Evolutionary conservation across 2,888 invertebrate genomes (phyloP), one percentile per base, ranked within the genome.

Genomic region (Cremastobaeus sp.): DNA sequence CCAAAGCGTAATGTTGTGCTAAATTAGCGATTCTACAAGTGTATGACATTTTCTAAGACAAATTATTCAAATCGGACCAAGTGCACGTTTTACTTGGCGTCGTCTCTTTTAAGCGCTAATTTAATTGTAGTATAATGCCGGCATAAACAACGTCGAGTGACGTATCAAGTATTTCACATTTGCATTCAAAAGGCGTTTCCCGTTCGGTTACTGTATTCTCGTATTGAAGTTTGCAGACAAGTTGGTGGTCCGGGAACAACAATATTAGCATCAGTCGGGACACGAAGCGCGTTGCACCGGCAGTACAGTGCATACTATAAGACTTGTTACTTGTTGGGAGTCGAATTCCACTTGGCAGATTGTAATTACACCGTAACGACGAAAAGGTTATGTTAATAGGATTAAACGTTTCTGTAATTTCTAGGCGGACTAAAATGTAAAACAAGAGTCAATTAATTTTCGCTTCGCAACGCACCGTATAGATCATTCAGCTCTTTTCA

Each of bases 311-410:
- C 45, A 69, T 54, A 69, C 60, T 47, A 62, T 55, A 55, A 54
- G 62, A 55, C 47, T 55, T 62, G 70, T 64, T 54, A 55, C 47
- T 62, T 55, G 55, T 70, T 62, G 34, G 35, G 17, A 45, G 30
- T 60, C 54, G 45, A 54, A 64, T 64, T 64, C 25, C 43, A 52
- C 25, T 50, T 43, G 50, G 45, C 41, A 32, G 52, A 52, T 54
- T 37, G 54, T 54, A 64, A 64, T 54, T 52, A 64, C 30, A 18
- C 28, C 39, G 11, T 37, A 47, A 45, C 37, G 47, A 45, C 32
- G 47, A 21, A 45, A 37, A 43, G 54, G 54, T 47, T 55, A 47
- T 55, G 65, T 45, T 65, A 65, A 65, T 55, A 30, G 30, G 30
- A 55, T 65, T 45, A 45, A 54, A 65, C 32, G 54, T 55, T 54